Evolutionary conservation across 2,797 vertebrate genomes (phyloP).

Genomic region (Enoplosus armatus): DNA sequence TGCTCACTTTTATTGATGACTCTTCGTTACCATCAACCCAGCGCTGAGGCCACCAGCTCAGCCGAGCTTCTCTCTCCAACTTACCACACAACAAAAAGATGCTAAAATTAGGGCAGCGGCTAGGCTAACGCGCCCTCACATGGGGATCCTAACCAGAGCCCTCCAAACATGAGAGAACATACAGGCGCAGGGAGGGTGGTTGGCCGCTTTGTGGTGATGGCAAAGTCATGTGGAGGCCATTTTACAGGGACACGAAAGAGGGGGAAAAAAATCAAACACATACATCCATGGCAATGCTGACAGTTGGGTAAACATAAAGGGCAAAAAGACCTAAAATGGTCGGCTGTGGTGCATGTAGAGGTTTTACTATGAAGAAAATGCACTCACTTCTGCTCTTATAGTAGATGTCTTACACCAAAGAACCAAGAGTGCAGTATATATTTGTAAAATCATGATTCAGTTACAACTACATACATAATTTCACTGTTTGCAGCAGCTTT

Average conservation of each 20-base stretch:
- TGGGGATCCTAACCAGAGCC: constrained; percentile 70
- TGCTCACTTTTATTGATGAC: constrained; percentile 78
- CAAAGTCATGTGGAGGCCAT: constrained; percentile 75
- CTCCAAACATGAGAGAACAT: constrained; percentile 68
- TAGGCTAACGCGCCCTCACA: constrained; percentile 64
- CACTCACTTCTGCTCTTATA: constrained; percentile 37
- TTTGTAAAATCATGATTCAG: constrained; percentile 14
- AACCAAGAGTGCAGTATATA: not conserved
- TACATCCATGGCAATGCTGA: constrained; percentile 59
- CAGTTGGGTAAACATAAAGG: constrained; percentile 68
- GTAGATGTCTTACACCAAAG: constrained; percentile 29
- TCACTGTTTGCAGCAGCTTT: not conserved
- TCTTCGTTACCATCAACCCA: constrained; percentile 78
- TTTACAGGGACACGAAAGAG: constrained; percentile 70
- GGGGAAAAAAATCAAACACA: constrained; percentile 57
- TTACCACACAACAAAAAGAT: constrained; percentile 70
- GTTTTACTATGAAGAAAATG: constrained; percentile 47
- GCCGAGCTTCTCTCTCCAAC: constrained; percentile 69
- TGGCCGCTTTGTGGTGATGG: constrained; percentile 72
- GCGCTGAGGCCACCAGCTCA: constrained; percentile 72
- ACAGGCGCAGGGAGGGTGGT: constrained; percentile 60
- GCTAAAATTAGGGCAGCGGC: constrained; percentile 83
- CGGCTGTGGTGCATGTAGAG: constrained; percentile 53
- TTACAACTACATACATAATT: not conserved
- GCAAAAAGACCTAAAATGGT: constrained; percentile 57